A percentile compares a stretch with the other conserved stretches of the same genome.
These are phyloP conservation scores for Hucho hucho DNA, from an alignment of 2,113 vertebrate species.

Conservation along the genomic window DNA sequence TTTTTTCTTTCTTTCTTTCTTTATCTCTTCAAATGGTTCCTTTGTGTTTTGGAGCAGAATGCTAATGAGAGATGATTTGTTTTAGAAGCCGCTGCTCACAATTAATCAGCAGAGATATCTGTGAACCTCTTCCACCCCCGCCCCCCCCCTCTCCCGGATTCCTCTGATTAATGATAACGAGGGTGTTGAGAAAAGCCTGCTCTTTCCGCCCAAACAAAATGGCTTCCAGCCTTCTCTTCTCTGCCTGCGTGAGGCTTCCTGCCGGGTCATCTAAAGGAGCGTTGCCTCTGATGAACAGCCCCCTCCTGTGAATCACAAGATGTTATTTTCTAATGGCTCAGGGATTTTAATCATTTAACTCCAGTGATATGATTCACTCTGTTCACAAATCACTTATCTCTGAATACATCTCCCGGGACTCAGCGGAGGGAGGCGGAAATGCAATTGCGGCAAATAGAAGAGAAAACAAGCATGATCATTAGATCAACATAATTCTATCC, in stretches of 20 bases:
- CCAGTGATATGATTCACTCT: conserved; percentile 18
- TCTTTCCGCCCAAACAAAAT: conserved; percentile 54
- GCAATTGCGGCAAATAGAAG: background rate
- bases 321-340: conserved; percentile 37
- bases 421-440: background rate
- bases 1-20: conserved; percentile 23
- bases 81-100: conserved; percentile 40
- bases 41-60: conserved; percentile 41
- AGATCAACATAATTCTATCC: conserved; percentile 17
- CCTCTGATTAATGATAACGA: conserved; percentile 50
- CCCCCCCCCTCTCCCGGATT: conserved; percentile 2
- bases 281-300: conserved; percentile 52
- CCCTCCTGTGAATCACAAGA: conserved; percentile 44
- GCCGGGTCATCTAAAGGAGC: conserved; percentile 4
- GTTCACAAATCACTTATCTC: conserved; percentile 24
- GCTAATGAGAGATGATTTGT: conserved; percentile 48
- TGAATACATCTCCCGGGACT: conserved; percentile 8
- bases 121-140: background rate
- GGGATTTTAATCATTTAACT: conserved; percentile 9
- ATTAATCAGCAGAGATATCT: conserved; percentile 50
- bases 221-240: conserved; percentile 13
- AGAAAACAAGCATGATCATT: conserved; percentile 16
- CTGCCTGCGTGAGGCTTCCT: conserved; percentile 4
- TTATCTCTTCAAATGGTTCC: conserved; percentile 39
- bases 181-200: conserved; percentile 42